phyloP scores from a whole-genome alignment of 2,797 vertebrate species.

The Diplodus sargus region DNA sequence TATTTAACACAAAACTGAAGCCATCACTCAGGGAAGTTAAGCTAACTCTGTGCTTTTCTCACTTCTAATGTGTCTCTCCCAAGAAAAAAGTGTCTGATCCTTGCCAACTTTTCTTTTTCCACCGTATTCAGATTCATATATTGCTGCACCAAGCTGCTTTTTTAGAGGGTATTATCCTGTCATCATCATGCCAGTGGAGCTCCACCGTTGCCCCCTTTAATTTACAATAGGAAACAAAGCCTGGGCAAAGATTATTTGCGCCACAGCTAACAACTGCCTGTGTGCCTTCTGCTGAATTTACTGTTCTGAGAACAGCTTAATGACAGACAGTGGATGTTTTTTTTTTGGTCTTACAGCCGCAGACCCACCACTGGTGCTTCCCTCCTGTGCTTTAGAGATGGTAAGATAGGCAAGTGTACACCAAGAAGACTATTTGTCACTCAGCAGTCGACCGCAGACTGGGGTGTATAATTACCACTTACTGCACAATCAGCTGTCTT shows the following conservation, averaged over 20 bases:
- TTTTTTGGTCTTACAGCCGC: slow-evolving; percentile 33
- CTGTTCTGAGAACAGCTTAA: slow-evolving; percentile 50
- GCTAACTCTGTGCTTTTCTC: slow-evolving; percentile 5
- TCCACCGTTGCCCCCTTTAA: slow-evolving; percentile 47
- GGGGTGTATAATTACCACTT: slow-evolving; percentile 78
- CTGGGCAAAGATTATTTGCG: slow-evolving; percentile 35
- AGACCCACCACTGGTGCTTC: slow-evolving; percentile 42
- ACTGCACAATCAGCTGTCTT: slow-evolving; percentile 78
- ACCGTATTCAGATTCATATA: slow-evolving; percentile 28
- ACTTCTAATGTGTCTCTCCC: slow-evolving; percentile 14
- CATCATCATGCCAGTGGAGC: slow-evolving; percentile 31
- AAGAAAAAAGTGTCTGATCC: slow-evolving; percentile 7
- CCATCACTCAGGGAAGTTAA: not conserved
- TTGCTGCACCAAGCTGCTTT: slow-evolving; percentile 33
- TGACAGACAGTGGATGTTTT: slow-evolving; percentile 50
- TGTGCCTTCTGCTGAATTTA: slow-evolving; percentile 50
- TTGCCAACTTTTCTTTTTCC: slow-evolving; percentile 5
- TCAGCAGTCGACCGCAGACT: slow-evolving; percentile 71
- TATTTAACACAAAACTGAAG: slow-evolving; percentile 13
- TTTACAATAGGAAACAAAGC: slow-evolving; percentile 60
- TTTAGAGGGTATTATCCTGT: slow-evolving; percentile 35
- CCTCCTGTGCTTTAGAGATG: slow-evolving; percentile 53
- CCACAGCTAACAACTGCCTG: slow-evolving; percentile 46
- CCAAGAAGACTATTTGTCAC: slow-evolving; percentile 71
- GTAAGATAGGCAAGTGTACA: slow-evolving; percentile 65